These are phyloP conservation scores for Anableps anableps DNA, from an alignment of 2,797 vertebrate genomes.

Conservation along the genomic window DNA sequence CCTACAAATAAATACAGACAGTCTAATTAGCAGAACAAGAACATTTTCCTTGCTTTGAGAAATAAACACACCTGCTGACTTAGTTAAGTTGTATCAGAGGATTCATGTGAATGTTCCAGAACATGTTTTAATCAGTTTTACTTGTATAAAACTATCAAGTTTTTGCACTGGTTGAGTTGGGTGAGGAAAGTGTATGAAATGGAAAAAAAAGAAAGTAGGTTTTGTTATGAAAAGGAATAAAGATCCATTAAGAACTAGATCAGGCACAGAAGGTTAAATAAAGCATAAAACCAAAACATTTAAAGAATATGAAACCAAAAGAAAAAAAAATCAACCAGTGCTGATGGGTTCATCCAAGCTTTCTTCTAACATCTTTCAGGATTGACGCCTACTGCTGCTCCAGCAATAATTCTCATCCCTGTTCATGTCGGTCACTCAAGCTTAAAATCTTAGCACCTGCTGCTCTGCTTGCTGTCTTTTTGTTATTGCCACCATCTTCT, in stretches of 20 bases:
- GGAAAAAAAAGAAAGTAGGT: neutral
- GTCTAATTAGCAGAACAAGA: constrained; percentile 9
- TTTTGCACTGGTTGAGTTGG: neutral
- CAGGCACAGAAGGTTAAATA: neutral
- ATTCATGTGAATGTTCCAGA: neutral
- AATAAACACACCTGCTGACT: neutral
- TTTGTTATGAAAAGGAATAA: neutral
- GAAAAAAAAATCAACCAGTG: neutral
- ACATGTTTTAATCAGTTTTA: neutral
- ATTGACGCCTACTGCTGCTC: neutral
- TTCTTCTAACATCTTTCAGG: neutral
- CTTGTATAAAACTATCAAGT: neutral
- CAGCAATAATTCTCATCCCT: neutral
- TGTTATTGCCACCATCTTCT: neutral
- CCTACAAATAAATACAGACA: neutral
- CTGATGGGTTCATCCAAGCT: neutral
- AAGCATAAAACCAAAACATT: neutral
- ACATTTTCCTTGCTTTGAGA: neutral
- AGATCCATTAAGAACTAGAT: neutral
- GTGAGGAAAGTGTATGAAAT: neutral
- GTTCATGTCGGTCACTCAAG: neutral
- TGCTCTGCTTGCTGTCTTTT: neutral
- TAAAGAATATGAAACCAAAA: neutral
- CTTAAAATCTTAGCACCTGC: neutral
- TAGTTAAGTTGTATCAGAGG: neutral